Conservation (phyloP, 2,113 vertebrate genomes). For the Natator depressus region DNA sequence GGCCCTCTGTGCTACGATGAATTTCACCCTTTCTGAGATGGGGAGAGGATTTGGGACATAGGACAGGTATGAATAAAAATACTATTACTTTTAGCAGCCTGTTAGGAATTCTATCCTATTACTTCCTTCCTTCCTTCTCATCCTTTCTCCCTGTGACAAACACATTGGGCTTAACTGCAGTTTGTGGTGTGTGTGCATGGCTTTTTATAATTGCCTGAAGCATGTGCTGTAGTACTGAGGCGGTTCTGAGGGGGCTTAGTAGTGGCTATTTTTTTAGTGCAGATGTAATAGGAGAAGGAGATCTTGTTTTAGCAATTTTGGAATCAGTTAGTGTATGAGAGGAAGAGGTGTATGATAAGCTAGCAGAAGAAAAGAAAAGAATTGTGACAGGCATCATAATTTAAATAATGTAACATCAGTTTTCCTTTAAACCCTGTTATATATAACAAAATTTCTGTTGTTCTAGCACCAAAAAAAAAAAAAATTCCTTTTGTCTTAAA, state of each 20-base stretch:
- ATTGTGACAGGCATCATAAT: constrained; percentile 1
- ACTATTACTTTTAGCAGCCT: constrained; percentile 43
- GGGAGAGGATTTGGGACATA: constrained; percentile 16
- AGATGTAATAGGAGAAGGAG: neutral
- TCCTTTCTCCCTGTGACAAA: constrained; percentile 42
- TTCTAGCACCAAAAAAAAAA: neutral
- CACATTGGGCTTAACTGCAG: constrained; percentile 26
- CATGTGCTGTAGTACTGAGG: neutral
- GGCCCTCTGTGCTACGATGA: neutral
- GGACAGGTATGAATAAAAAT: neutral
- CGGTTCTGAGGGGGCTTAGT: constrained; percentile 1
- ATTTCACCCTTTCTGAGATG: constrained; percentile 10
- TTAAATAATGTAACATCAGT: constrained; percentile 27
- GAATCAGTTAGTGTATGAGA: neutral
- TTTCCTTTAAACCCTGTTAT: neutral
- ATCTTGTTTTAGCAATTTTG: constrained; percentile 29
- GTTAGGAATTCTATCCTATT: constrained; percentile 27
- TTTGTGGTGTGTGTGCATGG: constrained; percentile 43
- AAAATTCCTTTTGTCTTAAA: neutral
- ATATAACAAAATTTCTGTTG: neutral
- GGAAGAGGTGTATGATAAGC: neutral
- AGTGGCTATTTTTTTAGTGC: neutral
- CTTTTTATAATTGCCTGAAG: constrained; percentile 13
- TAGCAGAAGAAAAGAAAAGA: constrained; percentile 1
- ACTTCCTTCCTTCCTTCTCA: constrained; percentile 35